Conservation (phyloP, 2,113 vertebrate genomes). For the Corythornis madagascariensis region DNA sequence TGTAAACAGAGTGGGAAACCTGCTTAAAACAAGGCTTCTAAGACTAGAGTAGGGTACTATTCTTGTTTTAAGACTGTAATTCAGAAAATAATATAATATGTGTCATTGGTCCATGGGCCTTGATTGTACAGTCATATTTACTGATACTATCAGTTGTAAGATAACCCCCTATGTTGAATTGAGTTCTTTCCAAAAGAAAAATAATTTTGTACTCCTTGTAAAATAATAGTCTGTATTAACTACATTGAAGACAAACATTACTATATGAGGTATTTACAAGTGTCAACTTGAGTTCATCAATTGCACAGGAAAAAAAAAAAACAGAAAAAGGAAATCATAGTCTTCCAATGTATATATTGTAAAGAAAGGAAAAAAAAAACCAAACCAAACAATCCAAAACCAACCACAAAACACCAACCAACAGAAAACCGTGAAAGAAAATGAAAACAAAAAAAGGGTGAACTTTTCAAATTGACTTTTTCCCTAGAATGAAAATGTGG, state of each 20-base stretch:
- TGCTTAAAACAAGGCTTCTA: conserved; percentile 80
- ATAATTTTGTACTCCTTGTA: conserved; percentile 81
- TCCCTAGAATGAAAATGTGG: conserved; percentile 82
- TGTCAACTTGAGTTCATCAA: conserved; percentile 70
- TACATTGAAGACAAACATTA: conserved; percentile 72
- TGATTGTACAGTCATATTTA: conserved; percentile 82
- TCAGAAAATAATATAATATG: conserved; percentile 84
- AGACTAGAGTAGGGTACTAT: conserved; percentile 80
- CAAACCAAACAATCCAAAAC: too few species aligned
- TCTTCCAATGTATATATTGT: conserved; percentile 88
- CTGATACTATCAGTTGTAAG: conserved; percentile 81
- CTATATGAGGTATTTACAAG: conserved; percentile 74
- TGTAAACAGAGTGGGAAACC: conserved; percentile 83
- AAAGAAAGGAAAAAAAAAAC: conserved; percentile 15
- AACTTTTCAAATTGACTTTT: conserved; percentile 75
- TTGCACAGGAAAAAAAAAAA: conserved; percentile 76
- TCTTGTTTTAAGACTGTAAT: conserved; percentile 84
- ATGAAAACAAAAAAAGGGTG: conserved; percentile 47
- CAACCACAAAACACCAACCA: neutral
- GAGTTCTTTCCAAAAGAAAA: conserved; percentile 78
- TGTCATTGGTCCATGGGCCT: conserved; percentile 80
- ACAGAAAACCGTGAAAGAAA: conserved; percentile 46
- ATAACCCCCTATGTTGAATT: conserved; percentile 76
- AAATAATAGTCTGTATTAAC: conserved; percentile 75
- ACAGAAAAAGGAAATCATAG: conserved; percentile 76